Evolutionary conservation across 2,113 vertebrate species (phyloP), one percentile per base, ranked within the genome.

Genomic region (Triplophysa rosa): DNA sequence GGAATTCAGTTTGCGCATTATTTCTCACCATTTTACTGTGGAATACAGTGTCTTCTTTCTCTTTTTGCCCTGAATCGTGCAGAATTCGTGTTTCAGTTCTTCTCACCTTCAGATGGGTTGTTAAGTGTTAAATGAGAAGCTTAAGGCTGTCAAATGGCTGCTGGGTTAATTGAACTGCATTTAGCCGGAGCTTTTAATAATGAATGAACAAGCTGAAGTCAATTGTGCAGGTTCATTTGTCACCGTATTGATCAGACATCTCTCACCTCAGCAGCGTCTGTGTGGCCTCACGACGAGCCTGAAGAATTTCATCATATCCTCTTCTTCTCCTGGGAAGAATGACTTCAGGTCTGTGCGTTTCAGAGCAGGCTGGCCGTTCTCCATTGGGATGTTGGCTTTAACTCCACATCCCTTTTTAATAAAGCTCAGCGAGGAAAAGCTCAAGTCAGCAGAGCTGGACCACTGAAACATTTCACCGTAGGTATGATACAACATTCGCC

Each of bases 181-280:
- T 86, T 85, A 80, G 81, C 82, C 73, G 59, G 63, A 71, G 83
- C 77, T 68, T 77, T 87, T 80, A 86, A 88, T 86, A 87, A 87
- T 81, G 77, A 82, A 87, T 81, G 82, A 81, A 84, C 64, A 68
- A 79, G 65, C 80, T 71, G 74, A 54, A 80, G 81, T 82, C 79
- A 77, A 86, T 88, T 77, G 79, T 59, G 58, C 79, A 66, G 78
- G 64, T 84, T 84, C 82, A 81, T 83, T 85, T 81, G 77, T 76
- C 75, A 67, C 78, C 45, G 19, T 81, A 85, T 82, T 80, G 80
- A 84, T 82, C 74, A 75, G 69, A 33, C 59, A 2, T 58, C 63
- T 77, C 54, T 5, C 61, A 72, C 49, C 61, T 16, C 29, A 79
- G 80, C 29, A 79, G 80, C 37, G 52, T 42, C 37, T 52, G 21